Percentiles rank a stretch among this genome's conserved stretches.
Evolutionary conservation across 1,140 invertebrate species (phyloP).

Genomic region (Arion vulgaris): DNA sequence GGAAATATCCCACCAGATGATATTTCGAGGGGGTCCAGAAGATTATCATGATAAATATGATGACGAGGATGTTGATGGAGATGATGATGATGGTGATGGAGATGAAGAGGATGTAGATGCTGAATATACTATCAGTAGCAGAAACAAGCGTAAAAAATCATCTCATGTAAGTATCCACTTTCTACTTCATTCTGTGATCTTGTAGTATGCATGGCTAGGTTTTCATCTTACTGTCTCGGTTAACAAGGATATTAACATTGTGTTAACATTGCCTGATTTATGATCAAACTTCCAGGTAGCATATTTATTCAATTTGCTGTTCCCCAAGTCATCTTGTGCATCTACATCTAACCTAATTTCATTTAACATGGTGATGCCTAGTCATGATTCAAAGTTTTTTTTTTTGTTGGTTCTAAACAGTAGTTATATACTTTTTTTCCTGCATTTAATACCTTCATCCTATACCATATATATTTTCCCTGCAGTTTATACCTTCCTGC

Average conservation of each 20-base stretch:
- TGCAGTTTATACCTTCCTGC: too few relatives aligned
- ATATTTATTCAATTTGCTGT: neutral
- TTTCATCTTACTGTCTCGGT: neutral
- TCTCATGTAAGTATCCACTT: slow-evolving; percentile 3
- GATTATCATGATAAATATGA: slow-evolving; percentile 52
- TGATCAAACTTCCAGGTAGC: neutral
- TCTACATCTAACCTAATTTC: too few relatives aligned
- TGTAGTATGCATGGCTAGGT: neutral
- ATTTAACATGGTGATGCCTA: too few relatives aligned
- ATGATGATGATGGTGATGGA: slow-evolving; percentile 54
- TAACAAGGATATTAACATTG: neutral
- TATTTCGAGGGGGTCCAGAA: slow-evolving; percentile 22
- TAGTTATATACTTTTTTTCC: too few relatives aligned
- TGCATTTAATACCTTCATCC: too few relatives aligned
- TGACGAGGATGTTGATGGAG: slow-evolving; percentile 51
- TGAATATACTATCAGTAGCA: slow-evolving; percentile 39
- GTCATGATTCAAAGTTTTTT: too few relatives aligned
- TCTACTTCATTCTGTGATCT: neutral
- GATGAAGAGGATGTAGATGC: slow-evolving; percentile 45
- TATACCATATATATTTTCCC: too few relatives aligned
- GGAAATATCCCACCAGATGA: slow-evolving; percentile 17
- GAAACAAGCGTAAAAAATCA: neutral
- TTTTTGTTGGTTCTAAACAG: too few relatives aligned
- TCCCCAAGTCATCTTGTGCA: too few relatives aligned
- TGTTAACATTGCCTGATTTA: neutral